Percentiles rank a stretch among this genome's conserved stretches.
phyloP scores from a whole-genome alignment of 2,888 invertebrate genomes.

The Catocala nupta region DNA sequence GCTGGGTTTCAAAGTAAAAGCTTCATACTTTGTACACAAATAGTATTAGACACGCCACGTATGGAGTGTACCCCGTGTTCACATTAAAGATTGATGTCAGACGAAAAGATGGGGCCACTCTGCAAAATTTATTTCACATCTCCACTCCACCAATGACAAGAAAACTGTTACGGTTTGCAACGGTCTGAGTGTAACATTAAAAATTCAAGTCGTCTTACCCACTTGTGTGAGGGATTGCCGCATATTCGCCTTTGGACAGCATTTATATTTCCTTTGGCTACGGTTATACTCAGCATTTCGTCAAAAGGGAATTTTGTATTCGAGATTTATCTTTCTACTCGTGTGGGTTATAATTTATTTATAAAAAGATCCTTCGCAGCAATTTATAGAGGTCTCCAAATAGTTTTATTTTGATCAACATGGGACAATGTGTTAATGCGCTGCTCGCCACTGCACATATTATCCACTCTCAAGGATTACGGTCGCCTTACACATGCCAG shows the following conservation, averaged over 20 bases:
- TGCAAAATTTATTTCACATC: constrained; percentile 87
- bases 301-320: constrained; percentile 67
- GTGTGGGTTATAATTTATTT: constrained; percentile 49
- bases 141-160: constrained; percentile 86
- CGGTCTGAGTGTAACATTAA: constrained; percentile 88
- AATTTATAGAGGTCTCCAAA: constrained; percentile 27
- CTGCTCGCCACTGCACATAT: too few relatives aligned
- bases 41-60: constrained; percentile 81
- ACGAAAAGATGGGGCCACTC: constrained; percentile 88
- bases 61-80: constrained; percentile 83
- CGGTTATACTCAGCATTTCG: constrained; percentile 69
- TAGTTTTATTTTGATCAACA: constrained; percentile 15
- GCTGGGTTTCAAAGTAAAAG: constrained; percentile 62
- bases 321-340: constrained; percentile 56
- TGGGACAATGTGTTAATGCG: background rate
- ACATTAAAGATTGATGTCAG: constrained; percentile 85
- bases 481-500: too few relatives aligned
- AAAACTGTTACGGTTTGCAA: constrained; percentile 88
- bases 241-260: constrained; percentile 86
- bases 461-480: too few relatives aligned
- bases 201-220: constrained; percentile 86
- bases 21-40: constrained; percentile 75
- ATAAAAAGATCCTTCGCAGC: constrained; percentile 37
- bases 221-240: constrained; percentile 87
- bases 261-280: constrained; percentile 86